Evolutionary conservation across 1,140 invertebrate species (phyloP).

Genomic region (Eupeodes corollae): DNA sequence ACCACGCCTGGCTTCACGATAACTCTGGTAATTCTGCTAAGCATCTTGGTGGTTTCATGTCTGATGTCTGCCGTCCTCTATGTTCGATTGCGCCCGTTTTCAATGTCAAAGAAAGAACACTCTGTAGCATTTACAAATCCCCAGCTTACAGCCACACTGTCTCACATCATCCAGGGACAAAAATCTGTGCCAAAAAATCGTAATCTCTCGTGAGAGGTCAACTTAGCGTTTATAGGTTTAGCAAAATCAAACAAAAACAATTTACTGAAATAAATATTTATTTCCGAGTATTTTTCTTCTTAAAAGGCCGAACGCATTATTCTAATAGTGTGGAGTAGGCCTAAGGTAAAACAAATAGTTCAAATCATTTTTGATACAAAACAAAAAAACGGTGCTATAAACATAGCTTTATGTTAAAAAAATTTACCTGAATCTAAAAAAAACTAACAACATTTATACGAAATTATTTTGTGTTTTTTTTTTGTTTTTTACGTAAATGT

Average conservation of each 20-base stretch:
- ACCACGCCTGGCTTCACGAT: slow-evolving; percentile 80
- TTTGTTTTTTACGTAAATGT: too few relatives aligned
- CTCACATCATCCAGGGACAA: slow-evolving; percentile 31
- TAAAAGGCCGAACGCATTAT: too few relatives aligned
- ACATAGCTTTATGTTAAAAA: too few relatives aligned
- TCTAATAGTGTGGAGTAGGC: too few relatives aligned
- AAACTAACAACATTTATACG: too few relatives aligned
- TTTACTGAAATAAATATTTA: background rate
- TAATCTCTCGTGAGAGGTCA: background rate
- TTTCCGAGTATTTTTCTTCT: background rate
- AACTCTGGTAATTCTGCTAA: slow-evolving; percentile 66
- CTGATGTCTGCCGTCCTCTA: slow-evolving; percentile 74
- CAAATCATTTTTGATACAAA: too few relatives aligned
- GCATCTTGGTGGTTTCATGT: slow-evolving; percentile 69
- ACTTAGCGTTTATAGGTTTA: background rate
- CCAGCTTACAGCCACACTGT: slow-evolving; percentile 22
- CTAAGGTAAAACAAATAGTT: too few relatives aligned
- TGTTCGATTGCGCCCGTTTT: slow-evolving; percentile 58
- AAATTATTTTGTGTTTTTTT: too few relatives aligned
- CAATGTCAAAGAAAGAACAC: slow-evolving; percentile 44
- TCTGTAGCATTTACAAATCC: slow-evolving; percentile 38
- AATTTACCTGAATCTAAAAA: too few relatives aligned
- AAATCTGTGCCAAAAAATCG: background rate
- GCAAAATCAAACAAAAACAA: background rate
- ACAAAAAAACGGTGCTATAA: too few relatives aligned